Base-by-base conservation (phyloP, 1,140 invertebrate species). In the Drosophila orena region DNA sequence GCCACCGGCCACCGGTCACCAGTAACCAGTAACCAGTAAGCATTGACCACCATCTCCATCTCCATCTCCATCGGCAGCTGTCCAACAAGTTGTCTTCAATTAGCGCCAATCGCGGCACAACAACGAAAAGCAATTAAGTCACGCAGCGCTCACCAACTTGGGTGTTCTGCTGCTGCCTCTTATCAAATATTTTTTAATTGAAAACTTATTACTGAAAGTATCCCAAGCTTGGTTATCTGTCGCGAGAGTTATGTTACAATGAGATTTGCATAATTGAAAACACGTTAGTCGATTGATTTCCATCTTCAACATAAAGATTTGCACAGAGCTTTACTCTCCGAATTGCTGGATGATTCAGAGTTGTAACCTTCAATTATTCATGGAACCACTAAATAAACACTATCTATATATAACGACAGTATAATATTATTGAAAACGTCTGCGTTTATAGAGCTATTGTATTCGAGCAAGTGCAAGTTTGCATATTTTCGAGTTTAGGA, bases 41-140 rank as follows among this genome's bases (percentile, higher is more conserved):
- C 58, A 61, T 40, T 37, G 30, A 55, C 49, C 15, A 35, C 59
- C 52, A 56, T 14, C 17, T 22, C 59, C 52, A 56, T 14, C 17
- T 22, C 59, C 52, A 56, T 14, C 17, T 34, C 35, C 37, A 42
- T 24, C 17, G 71, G 49, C 70, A 50, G 55, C 58, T 42, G 59
- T 47, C 70, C 77, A 70, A 71, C 84, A 79, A 77, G 84, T 89
- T 88, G 79, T 57, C 85, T 80, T 89, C 84, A 88, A 88, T 88
- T 88, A 88, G 84, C 85, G 84, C 77, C 80, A 88, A 88, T 88
- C 84, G 76, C 42, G 44, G 84, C 47, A 50, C 57, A 88, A 88
- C 84, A 88, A 77, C 84, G 85, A 88, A 88, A 88, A 80, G 66
- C 84, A 88, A 88, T 88, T 88, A 88, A 88, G 85, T 80, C 77